phyloP scores from a whole-genome alignment of 2,113 vertebrate species.

The Pedetes capensis region DNA sequence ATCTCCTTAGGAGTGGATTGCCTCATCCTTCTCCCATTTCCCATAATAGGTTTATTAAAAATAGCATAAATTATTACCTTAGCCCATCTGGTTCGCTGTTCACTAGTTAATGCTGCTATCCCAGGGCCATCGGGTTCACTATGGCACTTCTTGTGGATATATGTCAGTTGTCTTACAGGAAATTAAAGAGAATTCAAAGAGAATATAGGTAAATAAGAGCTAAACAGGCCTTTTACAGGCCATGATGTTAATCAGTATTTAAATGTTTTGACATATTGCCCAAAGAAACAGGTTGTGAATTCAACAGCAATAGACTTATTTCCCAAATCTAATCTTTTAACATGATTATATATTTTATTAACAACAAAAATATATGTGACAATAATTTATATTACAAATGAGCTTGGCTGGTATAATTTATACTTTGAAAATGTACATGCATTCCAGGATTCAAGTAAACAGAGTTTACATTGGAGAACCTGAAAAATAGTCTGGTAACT shows the following conservation, averaged over 20 bases:
- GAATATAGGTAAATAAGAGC: background rate
- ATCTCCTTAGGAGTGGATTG: no score
- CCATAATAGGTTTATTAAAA: conserved; percentile 29
- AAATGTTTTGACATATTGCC: background rate
- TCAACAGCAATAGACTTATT: background rate
- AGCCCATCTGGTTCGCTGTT: conserved; percentile 93
- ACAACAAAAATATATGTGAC: background rate
- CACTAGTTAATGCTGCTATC: conserved; percentile 90
- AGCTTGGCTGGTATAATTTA: background rate
- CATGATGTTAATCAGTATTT: background rate
- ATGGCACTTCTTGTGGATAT: conserved; percentile 87
- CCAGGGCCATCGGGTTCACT: conserved; percentile 88
- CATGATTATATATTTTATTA: background rate
- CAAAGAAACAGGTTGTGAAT: background rate
- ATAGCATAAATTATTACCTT: conserved; percentile 83
- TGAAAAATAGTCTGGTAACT: conserved; percentile 12
- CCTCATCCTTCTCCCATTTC: no score
- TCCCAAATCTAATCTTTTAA: background rate
- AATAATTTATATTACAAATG: conserved; percentile 30
- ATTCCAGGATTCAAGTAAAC: background rate
- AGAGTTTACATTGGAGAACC: background rate
- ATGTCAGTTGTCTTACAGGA: conserved; percentile 88
- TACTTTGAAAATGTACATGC: background rate
- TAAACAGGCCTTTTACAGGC: background rate
- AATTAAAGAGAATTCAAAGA: conserved; percentile 63